These are phyloP conservation scores for Callorhinus ursinus DNA, from an alignment of 2,113 vertebrate species.

Conservation along the genomic window DNA sequence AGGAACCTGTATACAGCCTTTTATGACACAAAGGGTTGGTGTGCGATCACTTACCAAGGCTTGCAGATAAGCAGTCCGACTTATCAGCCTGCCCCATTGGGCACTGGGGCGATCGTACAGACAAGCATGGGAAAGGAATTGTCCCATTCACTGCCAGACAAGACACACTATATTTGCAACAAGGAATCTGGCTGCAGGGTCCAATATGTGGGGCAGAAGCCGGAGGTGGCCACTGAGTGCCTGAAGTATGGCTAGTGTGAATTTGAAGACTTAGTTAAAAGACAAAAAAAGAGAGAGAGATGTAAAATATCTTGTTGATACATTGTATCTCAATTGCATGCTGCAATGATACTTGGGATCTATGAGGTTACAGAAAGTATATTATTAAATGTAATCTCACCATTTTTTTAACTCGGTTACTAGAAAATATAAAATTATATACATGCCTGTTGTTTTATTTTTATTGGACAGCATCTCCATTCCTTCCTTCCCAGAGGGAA, in stretches of 20 bases:
- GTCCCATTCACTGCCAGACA: neutral
- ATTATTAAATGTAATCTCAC: neutral
- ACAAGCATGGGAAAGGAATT: neutral
- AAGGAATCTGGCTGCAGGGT: neutral
- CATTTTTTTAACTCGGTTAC: neutral
- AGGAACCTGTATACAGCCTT: neutral
- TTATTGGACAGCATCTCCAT: neutral
- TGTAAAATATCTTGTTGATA: neutral
- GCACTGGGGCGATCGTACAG: neutral
- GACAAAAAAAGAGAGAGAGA: neutral
- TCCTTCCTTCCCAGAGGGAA: neutral
- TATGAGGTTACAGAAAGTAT: neutral
- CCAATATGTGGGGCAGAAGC: neutral
- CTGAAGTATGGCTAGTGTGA: neutral
- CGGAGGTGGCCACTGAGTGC: neutral
- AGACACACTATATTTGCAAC: rapidly evolving
- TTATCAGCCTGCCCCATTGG: neutral
- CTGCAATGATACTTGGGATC: neutral
- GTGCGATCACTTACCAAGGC: neutral
- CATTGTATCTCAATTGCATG: neutral
- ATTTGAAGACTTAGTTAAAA: neutral
- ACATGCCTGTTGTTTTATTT: neutral
- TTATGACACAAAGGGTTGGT: neutral
- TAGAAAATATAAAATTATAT: neutral
- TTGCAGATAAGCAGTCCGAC: neutral